Evolutionary conservation across 2,113 vertebrate genomes (phyloP).

Genomic region (Accipiter virgatus): DNA sequence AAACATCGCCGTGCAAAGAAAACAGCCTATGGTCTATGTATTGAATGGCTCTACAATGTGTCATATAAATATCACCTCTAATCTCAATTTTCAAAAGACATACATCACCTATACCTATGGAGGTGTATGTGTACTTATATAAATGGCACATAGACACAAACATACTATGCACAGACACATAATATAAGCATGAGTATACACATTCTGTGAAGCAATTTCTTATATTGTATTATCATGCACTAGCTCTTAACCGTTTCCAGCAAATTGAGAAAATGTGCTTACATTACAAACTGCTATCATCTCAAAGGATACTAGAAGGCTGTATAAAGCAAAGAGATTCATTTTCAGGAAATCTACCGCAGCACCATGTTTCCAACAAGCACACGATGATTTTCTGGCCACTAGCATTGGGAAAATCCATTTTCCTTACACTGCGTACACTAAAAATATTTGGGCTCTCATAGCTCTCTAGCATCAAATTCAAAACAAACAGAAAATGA

Average conservation of each 20-base stretch:
- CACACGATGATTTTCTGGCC: not conserved
- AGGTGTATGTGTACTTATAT: not conserved
- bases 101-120: not conserved
- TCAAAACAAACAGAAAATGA: conserved; percentile 64
- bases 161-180: not conserved
- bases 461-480: not conserved
- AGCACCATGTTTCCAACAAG: not conserved
- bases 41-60: not conserved
- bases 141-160: not conserved
- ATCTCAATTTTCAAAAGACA: not conserved
- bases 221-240: rapidly evolving
- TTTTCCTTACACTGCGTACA: not conserved
- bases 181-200: not conserved
- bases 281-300: not conserved
- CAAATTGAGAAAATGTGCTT: not conserved
- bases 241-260: not conserved
- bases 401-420: not conserved
- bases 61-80: not conserved
- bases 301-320: not conserved
- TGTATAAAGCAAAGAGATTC: not conserved
- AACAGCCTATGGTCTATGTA: not conserved
- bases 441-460: conserved; percentile 12
- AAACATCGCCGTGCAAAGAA: not conserved
- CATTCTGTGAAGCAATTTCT: not conserved
- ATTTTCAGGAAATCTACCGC: not conserved